Evolutionary conservation across 2,113 vertebrate genomes (phyloP).

Genomic region (Cricetomys ansorgei): DNA sequence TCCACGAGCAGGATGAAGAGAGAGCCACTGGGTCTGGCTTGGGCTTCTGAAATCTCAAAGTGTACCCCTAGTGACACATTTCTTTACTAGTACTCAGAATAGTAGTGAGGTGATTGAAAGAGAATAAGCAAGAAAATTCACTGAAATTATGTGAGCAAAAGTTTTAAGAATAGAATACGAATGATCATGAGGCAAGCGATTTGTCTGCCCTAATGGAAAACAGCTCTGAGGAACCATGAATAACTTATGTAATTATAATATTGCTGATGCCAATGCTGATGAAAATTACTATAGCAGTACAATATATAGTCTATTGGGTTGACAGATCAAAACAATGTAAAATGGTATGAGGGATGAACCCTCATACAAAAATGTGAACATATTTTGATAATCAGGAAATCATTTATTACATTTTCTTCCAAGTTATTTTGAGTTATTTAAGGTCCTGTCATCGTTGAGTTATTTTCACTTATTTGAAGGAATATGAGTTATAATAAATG

Average conservation of each 20-base stretch:
- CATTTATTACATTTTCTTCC: conserved; percentile 1
- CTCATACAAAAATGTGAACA: not conserved
- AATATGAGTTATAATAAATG: not conserved
- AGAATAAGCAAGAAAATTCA: conserved; percentile 4
- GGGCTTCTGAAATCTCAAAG: not conserved
- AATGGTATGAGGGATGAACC: not conserved
- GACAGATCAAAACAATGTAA: not conserved
- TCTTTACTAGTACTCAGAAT: not conserved
- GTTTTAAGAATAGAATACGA: not conserved
- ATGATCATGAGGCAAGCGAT: not conserved
- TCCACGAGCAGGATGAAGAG: not conserved
- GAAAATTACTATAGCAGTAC: not conserved
- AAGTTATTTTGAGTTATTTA: conserved; percentile 13
- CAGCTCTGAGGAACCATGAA: not conserved
- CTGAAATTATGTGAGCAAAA: not conserved
- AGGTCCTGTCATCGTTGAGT: conserved; percentile 8
- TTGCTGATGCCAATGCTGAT: not conserved
- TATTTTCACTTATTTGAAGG: not conserved
- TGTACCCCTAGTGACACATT: too few species aligned
- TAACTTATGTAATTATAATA: not conserved
- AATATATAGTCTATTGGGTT: not conserved
- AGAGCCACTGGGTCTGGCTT: not conserved
- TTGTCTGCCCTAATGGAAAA: conserved; percentile 32
- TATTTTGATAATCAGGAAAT: not conserved
- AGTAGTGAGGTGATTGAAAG: not conserved